Evolutionary conservation across 2,113 vertebrate species (phyloP).

Genomic region (Cinclus mexicanus): DNA sequence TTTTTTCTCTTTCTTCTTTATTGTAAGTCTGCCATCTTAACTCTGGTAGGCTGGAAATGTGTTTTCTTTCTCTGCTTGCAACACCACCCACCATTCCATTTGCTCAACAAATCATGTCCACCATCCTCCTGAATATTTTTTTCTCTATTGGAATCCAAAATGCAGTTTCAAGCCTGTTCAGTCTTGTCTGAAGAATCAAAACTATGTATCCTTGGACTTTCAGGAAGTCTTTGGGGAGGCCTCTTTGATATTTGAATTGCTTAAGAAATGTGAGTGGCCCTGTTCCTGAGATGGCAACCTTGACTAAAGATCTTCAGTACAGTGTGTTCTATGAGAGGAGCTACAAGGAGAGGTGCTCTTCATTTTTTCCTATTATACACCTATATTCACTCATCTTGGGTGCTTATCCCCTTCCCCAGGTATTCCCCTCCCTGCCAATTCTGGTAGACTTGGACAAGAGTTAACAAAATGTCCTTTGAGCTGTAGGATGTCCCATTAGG

Average conservation of each 20-base stretch:
- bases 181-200: neutral
- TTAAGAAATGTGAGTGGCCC: neutral
- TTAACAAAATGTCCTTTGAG: neutral
- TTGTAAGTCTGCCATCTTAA: neutral
- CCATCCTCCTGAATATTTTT: neutral
- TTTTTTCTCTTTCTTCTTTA: neutral
- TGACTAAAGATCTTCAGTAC: neutral
- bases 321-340: neutral
- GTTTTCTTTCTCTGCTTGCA: neutral
- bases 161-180: neutral
- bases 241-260: neutral
- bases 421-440: neutral
- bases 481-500: neutral
- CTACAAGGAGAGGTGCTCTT: neutral
- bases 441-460: neutral
- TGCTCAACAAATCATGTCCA: neutral
- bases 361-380: neutral
- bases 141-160: neutral
- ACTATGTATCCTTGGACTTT: neutral
- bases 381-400: neutral
- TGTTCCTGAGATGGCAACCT: accelerated
- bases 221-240: neutral
- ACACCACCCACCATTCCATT: neutral
- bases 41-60: neutral
- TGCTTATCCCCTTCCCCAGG: neutral